Base-by-base conservation (phyloP, 2,797 vertebrate genomes). In the Mus minutoides region DNA sequence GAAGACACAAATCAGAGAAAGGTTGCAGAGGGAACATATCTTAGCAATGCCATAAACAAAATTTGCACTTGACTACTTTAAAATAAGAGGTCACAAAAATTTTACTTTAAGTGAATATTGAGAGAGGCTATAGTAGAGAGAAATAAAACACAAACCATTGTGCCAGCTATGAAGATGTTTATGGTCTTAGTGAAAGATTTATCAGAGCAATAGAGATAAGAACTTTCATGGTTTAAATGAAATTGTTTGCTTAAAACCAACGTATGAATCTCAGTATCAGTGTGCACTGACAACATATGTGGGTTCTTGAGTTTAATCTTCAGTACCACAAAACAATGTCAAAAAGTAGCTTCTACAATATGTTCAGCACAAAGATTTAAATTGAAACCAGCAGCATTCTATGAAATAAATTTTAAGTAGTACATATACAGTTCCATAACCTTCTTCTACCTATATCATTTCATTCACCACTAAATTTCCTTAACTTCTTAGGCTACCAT, bases 51-150 rank as follows among this genome's bases (percentile, higher is more conserved):
- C 69, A 84, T 79, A 24, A 78, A n/a, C 26, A 71, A 76, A 62
- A 89, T 91, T 92, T 94, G 54, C 69, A 75, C 85, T 56, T 21
- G 56, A 46, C 13, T 82, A 76, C 7, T 82, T 86, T 87, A 69
- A 17, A 58, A 77, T 19, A 89, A 60, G 22, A 73, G 17, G 6
- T 90, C 56, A 90, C 62, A 1, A 71, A 86, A 49, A n/a, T 83
- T 85, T 91, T 93, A 71, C 52, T 78, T 92, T 43, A 79, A 83
- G 6, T 69, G 34, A 87, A 95, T 17, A 76, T 71, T 91, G 37
- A 93, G 84, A 83, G 29, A 93, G 91, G 43, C 62, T 21, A 67
- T 43, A 19, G 73, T 49, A 54, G 12, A 56, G 56, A 40, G 37
- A 13, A 73, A 93, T 49, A 94, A 90, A 40, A 4, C 9, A 46